These are phyloP conservation scores for Leucozona laternaria DNA, from an alignment of 2,888 invertebrate genomes.

Conservation along the genomic window DNA sequence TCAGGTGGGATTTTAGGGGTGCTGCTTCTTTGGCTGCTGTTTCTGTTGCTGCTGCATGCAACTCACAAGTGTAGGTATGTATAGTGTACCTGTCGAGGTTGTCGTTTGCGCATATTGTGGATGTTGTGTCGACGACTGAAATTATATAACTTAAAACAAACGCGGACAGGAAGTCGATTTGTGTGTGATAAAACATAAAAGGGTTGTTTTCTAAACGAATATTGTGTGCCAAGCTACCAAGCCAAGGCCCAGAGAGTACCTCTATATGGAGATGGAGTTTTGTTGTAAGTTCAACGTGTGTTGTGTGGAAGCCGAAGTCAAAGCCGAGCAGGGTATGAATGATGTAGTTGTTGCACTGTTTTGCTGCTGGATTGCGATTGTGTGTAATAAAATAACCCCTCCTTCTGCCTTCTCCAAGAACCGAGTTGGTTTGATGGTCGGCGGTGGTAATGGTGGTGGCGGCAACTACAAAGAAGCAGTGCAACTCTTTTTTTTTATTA, in stretches of 20 bases:
- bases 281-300: constrained; percentile 54
- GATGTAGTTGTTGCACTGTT: constrained; percentile 43
- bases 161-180: constrained; percentile 75
- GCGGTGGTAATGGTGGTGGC: constrained; percentile 23
- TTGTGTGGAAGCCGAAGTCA: neutral
- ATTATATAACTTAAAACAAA: constrained; percentile 67
- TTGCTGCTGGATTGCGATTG: constrained; percentile 28
- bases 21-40: neutral
- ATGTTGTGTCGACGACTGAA: constrained; percentile 54
- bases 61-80: neutral
- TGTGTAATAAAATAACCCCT: constrained; percentile 47
- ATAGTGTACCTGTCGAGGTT: constrained; percentile 36
- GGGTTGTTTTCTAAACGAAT: constrained; percentile 75
- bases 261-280: neutral
- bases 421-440: constrained; percentile 8
- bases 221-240: constrained; percentile 50
- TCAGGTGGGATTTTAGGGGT: constrained; percentile 30
- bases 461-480: constrained; percentile 73
- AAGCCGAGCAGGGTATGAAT: constrained; percentile 1
- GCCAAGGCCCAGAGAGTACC: neutral
- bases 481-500: constrained; percentile 72
- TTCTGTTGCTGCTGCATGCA: constrained; percentile 17
- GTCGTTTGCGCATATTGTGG: constrained; percentile 50
- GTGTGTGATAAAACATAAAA: constrained; percentile 73
- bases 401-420: neutral